Evolutionary conservation across 2,888 invertebrate species (phyloP), one percentile per base, ranked within the genome.

Genomic region (Orthonevra nobilis): DNA sequence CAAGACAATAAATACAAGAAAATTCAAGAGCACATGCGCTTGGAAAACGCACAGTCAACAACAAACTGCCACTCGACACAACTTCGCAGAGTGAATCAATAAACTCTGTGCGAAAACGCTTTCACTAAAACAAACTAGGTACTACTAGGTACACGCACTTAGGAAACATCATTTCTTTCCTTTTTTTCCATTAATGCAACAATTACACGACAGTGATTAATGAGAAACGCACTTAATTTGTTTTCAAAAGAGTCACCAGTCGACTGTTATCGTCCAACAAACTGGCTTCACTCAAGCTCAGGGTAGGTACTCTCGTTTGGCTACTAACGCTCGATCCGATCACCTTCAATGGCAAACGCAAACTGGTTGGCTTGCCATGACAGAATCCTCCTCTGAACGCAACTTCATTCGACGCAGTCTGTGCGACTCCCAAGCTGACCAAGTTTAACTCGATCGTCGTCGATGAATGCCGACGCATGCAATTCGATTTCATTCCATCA

Each of bases 191-290:
- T 46, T 52, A 56, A 4, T 46, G 38, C 61, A 69, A 50, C 50
- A 75, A 63, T 69, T 70, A 77, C 60, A 73, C 54, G 69, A 58
- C 61, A 69, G 63, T 74, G 81, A 81, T 81, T 68, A 81, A 81
- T 69, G 81, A 50, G 32, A 81, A 74, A 69, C 58, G 81, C 81
- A 58, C 74, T 61, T 68, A 74, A 81, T 81, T 69, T 74, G 74
- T 74, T 69, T 68, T 28, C 20, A 19, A 68, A 63, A 74, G 26
- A 66, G 1, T 48, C 68, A 64, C 52, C 42, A 68, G 32, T 44
- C 46, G 26, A 4, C 38, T 32, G 46, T 50, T 30, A 64, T 70
- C 63, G 48, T 36, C 20, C 34, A 36, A 17, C 19, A 56, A 69
- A 63, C 70, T 63, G 56, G 70, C 54, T 63, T 58, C 42, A 36